Evolutionary conservation across 2,888 invertebrate genomes (phyloP).

Genomic region (Ormia ochracea): DNA sequence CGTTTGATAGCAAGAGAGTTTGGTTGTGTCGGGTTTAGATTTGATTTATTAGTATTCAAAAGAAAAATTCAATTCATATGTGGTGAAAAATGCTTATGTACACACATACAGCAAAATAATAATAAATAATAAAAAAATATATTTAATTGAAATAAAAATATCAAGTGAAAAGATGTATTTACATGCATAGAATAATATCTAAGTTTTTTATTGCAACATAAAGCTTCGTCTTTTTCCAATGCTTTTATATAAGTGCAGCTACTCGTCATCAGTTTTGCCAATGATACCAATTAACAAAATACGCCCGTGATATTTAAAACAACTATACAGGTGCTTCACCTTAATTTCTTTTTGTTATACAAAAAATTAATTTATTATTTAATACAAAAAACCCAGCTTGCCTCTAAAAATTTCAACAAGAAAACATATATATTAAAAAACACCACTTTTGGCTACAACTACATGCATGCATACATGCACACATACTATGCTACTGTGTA

Average conservation of each 20-base stretch:
- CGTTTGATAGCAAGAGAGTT: conserved; percentile 62
- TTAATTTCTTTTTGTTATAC: conserved; percentile 37
- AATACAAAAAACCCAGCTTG: conserved; percentile 21
- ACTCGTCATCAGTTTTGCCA: conserved; percentile 21
- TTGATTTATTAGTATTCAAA: conserved; percentile 4
- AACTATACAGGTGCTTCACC: conserved; percentile 53
- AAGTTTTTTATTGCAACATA: conserved; percentile 7
- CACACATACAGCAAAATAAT: background rate
- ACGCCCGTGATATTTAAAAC: conserved; percentile 40
- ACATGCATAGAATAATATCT: background rate
- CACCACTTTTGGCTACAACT: conserved; percentile 36
- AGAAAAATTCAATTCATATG: background rate
- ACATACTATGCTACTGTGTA: no score
- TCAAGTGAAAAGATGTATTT: background rate
- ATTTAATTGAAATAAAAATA: background rate
- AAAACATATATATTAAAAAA: conserved; percentile 7
- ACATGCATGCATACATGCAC: background rate
- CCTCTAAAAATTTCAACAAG: conserved; percentile 7
- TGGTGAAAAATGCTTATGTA: background rate
- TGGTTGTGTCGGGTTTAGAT: conserved; percentile 52
- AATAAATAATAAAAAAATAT: background rate
- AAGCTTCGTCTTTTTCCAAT: conserved; percentile 8
- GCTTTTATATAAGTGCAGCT: conserved; percentile 53
- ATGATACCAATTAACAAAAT: conserved; percentile 39
- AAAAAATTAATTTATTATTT: conserved; percentile 31